Evolutionary conservation across 1,140 invertebrate species (phyloP).

Genomic region (Pachyrhynchus sulphureomaculatus): DNA sequence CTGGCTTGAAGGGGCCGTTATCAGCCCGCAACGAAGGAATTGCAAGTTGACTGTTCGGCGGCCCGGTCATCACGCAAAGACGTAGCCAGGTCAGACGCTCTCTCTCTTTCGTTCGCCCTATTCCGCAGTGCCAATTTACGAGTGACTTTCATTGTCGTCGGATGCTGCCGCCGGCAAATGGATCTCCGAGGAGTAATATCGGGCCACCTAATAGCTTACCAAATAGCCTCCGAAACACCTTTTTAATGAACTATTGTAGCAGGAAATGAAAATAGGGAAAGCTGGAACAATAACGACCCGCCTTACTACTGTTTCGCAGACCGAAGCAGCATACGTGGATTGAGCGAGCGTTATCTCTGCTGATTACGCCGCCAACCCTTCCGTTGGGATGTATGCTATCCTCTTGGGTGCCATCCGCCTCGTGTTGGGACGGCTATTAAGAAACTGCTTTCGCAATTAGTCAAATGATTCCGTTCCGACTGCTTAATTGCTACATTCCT

Average conservation of each 20-base stretch:
- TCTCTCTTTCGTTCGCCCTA: conserved; percentile 16
- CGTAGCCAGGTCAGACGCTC: conserved; percentile 21
- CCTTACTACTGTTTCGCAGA: conserved; percentile 31
- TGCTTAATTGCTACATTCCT: conserved; percentile 34
- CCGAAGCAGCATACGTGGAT: conserved; percentile 36
- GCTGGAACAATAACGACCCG: conserved; percentile 47
- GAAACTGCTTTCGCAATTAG: conserved; percentile 44
- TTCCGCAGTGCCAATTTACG: conserved; percentile 45
- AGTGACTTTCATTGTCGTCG: conserved; percentile 51
- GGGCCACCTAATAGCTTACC: conserved; percentile 65
- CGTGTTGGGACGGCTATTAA: conserved; percentile 43
- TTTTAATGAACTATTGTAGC: conserved; percentile 71
- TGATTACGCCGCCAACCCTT: conserved; percentile 42
- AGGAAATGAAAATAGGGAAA: conserved; percentile 63
- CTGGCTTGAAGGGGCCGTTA: conserved; percentile 33
- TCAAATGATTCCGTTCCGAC: conserved; percentile 41
- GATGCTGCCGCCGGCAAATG: conserved; percentile 54
- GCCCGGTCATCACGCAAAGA: conserved; percentile 30
- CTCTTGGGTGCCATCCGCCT: conserved; percentile 37
- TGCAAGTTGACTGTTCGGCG: conserved; percentile 33
- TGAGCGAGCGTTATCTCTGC: conserved; percentile 35
- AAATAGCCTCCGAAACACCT: conserved; percentile 68
- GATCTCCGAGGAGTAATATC: conserved; percentile 64
- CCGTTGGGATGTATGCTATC: conserved; percentile 36
- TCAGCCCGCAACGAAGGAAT: conserved; percentile 38